Base-by-base conservation (phyloP, 2,888 invertebrate species). In the Sinohyriopsis cumingii region DNA sequence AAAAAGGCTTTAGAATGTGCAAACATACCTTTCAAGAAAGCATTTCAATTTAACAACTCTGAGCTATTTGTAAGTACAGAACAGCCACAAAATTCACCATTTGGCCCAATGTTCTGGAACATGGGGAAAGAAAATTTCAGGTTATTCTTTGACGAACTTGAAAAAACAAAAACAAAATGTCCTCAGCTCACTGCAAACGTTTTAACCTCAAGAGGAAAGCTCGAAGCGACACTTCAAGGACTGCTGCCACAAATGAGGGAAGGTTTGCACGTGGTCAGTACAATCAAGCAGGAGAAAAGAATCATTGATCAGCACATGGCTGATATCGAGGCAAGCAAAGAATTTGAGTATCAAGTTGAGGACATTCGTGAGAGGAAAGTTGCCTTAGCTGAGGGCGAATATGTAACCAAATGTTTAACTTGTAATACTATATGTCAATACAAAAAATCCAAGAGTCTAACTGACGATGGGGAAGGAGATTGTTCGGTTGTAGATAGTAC, bases 401-500 rank as follows among this genome's bases (percentile, higher is more conserved):
- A 66, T 53, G 60, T 54, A 5, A 61, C 55, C 12, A 65, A 65
- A 20, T 65, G 55, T 25, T 20, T 56, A 19, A 56, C 25, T 12
- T 61, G 61, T 19, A 22, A 61, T 25, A 22, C 20, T 5, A 61
- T 28, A 20, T 61, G 61, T n/a, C 61, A 65, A 28, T 55, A 24
- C 33, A 22, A 18, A 5, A 56, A 19, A 15, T 65, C 28, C 28
- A 28, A 28, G 28, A 63, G 67, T 60, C 56, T 72, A 54, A 68
- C 73, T 19, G 70, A 75, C 22, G 68, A 68, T 6, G 65, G 69
- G 4, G 76, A 76, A 59, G 33, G 12, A 0, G 45, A 59, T 20
- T 78, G 78, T 45, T 71, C 65, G 18, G 74, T 71, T 18, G 76
- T 78, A 72, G 65, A 67, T 22, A 28, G 33, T 2, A 53, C 18